phyloP scores from a whole-genome alignment of 92 coral and sea anemone genomes.

The Zoanthus gigantus region DNA sequence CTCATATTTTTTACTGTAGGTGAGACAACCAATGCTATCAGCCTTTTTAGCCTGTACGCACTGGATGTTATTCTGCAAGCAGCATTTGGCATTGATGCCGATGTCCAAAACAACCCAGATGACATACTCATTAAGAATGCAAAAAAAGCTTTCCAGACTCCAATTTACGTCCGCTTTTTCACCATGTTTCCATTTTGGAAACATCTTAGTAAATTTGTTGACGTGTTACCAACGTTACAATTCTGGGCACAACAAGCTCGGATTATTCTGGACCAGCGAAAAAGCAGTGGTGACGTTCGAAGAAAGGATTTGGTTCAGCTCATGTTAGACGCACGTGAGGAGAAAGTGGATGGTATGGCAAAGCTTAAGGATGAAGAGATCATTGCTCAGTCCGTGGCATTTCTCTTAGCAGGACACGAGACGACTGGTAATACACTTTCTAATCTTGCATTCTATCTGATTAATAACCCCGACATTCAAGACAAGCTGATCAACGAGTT shows the following conservation, averaged over 20 bases:
- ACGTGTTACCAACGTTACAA: constrained; percentile 26
- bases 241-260: constrained; percentile 52
- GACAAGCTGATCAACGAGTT: constrained; percentile 63
- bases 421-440: constrained; percentile 72
- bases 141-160: constrained; percentile 38
- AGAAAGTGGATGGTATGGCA: constrained; percentile 56
- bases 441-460: constrained; percentile 66
- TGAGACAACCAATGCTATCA: constrained; percentile 60
- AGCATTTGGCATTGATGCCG: constrained; percentile 69
- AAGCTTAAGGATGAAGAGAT: constrained; percentile 68
- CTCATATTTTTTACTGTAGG: constrained; percentile 27
- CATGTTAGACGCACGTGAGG: constrained; percentile 77
- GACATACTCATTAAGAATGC: constrained; percentile 54
- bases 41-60: constrained; percentile 64
- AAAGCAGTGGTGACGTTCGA: constrained; percentile 7
- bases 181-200: constrained; percentile 70
- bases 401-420: constrained; percentile 74
- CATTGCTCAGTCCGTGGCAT: constrained; percentile 67
- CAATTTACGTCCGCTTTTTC: constrained; percentile 58
- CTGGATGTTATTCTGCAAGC: constrained; percentile 78
- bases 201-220: constrained; percentile 40
- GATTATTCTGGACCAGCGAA: constrained; percentile 54
- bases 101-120: constrained; percentile 65
- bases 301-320: constrained; percentile 66
- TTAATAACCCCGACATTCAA: constrained; percentile 69